phyloP scores from a whole-genome alignment of 2,113 vertebrate species.

The Sinocyclocheilus rhinocerous region DNA sequence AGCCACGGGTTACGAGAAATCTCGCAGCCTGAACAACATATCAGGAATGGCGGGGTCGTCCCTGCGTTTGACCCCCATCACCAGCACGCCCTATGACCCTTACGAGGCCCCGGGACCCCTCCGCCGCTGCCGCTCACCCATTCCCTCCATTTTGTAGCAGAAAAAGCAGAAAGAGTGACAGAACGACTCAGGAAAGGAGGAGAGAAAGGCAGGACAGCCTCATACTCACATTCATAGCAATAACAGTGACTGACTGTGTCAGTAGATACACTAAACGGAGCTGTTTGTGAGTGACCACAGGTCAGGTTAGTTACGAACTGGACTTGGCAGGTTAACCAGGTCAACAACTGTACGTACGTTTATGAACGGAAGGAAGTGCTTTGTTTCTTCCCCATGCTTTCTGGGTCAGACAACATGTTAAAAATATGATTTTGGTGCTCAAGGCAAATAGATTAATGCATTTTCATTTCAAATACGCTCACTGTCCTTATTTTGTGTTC shows the following conservation, averaged over 20 bases:
- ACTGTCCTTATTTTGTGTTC: no score
- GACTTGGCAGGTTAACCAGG: background rate
- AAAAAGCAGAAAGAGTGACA: constrained; percentile 31
- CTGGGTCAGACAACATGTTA: background rate
- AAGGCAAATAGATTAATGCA: background rate
- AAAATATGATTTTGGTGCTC: background rate
- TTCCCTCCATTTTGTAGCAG: constrained; percentile 89
- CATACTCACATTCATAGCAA: constrained; percentile 65
- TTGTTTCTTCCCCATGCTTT: background rate
- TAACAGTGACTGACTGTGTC: constrained; percentile 66
- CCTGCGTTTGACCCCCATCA: constrained; percentile 85
- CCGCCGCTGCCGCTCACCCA: constrained; percentile 84
- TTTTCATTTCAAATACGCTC: background rate
- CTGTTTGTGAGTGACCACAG: background rate
- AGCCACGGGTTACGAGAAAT: constrained; percentile 87
- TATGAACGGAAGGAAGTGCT: background rate
- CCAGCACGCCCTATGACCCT: constrained; percentile 76
- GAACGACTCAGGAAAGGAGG: constrained; percentile 47
- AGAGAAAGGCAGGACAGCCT: constrained; percentile 21
- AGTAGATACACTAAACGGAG: constrained; percentile 48
- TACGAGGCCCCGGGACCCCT: constrained; percentile 83
- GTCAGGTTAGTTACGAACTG: background rate
- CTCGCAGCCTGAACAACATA: constrained; percentile 90
- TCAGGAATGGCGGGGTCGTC: constrained; percentile 86
- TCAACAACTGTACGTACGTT: background rate